Base-by-base conservation (phyloP, 2,888 invertebrate species). In the Melanargia galathea region DNA sequence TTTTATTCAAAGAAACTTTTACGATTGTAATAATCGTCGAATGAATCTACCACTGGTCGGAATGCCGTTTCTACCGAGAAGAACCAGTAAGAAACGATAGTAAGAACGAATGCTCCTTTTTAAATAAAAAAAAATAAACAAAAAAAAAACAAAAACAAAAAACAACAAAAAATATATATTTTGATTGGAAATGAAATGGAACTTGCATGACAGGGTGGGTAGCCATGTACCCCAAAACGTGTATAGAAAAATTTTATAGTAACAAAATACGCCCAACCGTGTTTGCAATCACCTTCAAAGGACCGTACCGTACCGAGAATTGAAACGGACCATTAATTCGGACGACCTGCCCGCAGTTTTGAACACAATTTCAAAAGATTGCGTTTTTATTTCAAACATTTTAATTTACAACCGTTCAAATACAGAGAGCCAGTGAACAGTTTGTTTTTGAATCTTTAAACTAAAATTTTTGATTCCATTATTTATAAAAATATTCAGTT, bases 301-400 rank as follows among this genome's bases (percentile, higher is more conserved):
- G 20, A 18, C 52, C 35, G 35, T 20, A 33, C 52, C 35, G 52
- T 35, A 20, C 33, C 35, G 52, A 35, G 45, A 46, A 43, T 60
- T 60, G 40, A 56, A 60, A 20, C 30, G 35, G 60, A 63, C 60
- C 52, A 60, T 60, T 63, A 57, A 60, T 51, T 60, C 60, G 49
- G 40, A 26, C 38, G 33, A 56, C 22, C 48, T 24, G 51, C 57
- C 51, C 35, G 46, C 16, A 46, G 33, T 54, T 56, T 60, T 45
- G 38, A 60, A 60, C 33, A 48, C 52, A 43, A 55, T 66, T 63
- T 56, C 24, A 16, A 43, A 63, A 64, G 64, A 59, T 58, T 58
- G 58, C 52, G 57, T 67, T 69, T 69, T 69, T 64, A 64, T 67
- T 66, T 69, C 59, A 65, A 65, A 67, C 56, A 65, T 69, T 69